Base-by-base conservation (phyloP, 2,797 vertebrate species). In the Pseudomugil gertrudae region DNA sequence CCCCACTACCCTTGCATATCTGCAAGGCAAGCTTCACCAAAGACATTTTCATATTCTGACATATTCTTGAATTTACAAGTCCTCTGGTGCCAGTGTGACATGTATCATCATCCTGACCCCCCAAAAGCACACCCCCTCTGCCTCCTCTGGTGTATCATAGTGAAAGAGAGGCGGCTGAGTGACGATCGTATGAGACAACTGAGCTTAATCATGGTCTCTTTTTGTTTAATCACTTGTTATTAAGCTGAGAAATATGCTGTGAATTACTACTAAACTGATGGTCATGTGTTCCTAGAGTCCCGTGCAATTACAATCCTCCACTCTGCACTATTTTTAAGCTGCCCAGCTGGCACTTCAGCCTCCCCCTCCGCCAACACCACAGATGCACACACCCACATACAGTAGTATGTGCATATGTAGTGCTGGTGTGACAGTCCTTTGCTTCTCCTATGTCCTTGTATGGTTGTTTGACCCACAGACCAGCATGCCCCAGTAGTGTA, bases 401-500 rank as follows among this genome's bases (percentile, higher is more conserved):
- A 86, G 38, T 61, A 60, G 69, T 80, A 80, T 78, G 79, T 84
- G 81, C 74, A 69, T 85, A 74, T 74, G 72, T 74, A 32, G 56
- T 56, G 63, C 59, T 78, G 69, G 79, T 77, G 83, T 76, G 80
- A 81, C 43, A 63, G 69, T 72, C 81, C 84, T 79, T 81, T 83
- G 80, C 83, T 84, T 87, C 78, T 23, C 38, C 76, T 69, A 78
- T 93, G 87, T 57, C 90, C 91, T 92, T 93, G 81, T 92, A 91
- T 63, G 92, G 90, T 72, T 70, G 88, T 83, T 63, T 90, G 89
- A 92, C 88, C 87, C 86, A 85, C 83, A 87, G 76, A 86, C 76
- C 81, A 86, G 72, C 78, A 76, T 84, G 85, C 82, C 76, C 74
- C 52, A 51, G 81, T 53, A 79, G 84, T 79, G 74, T 79, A 17